A percentile compares a stretch with the other conserved stretches of the same genome.
Conservation (phyloP, 2,797 vertebrate genomes). For the Kryptolebias ocellatus region DNA sequence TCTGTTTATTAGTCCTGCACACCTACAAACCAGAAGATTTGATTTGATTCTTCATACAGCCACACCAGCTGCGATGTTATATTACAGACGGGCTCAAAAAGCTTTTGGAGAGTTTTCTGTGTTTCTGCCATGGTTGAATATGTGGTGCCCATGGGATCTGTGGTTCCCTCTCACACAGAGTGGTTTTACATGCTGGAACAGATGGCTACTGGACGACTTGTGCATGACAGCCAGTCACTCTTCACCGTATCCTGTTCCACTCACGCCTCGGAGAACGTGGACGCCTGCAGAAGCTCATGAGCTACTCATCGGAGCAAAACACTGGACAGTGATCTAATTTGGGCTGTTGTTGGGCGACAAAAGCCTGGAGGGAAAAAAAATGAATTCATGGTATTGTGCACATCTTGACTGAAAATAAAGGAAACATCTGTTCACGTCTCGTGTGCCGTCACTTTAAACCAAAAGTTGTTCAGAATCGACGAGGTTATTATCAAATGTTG, state of each 20-base stretch:
- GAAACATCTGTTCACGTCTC: constrained; percentile 49
- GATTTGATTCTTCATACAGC: too few relatives aligned
- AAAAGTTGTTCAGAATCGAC: background rate
- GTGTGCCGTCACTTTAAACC: constrained; percentile 13
- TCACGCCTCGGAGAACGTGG: constrained; percentile 61
- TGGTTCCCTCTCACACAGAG: constrained; percentile 41
- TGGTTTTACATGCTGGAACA: constrained; percentile 73
- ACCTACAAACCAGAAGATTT: too few relatives aligned
- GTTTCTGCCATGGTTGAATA: constrained; percentile 33
- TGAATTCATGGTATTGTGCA: constrained; percentile 38
- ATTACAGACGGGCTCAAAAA: background rate
- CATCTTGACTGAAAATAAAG: constrained; percentile 50
- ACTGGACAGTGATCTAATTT: constrained; percentile 76
- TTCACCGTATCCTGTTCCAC: constrained; percentile 55
- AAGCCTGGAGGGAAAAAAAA: constrained; percentile 46
- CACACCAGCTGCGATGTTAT: too few relatives aligned
- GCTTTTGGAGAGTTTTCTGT: constrained; percentile 2
- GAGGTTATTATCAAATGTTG: constrained; percentile 8
- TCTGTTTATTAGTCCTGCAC: too few relatives aligned
- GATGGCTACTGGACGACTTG: constrained; percentile 71
- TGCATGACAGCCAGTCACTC: constrained; percentile 68
- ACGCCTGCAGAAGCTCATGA: constrained; percentile 67
- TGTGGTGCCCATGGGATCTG: constrained; percentile 47
- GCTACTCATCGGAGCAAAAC: constrained; percentile 79
- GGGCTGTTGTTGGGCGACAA: constrained; percentile 63